Evolutionary conservation across 1,140 invertebrate genomes (phyloP), one percentile per base, ranked within the genome.

Genomic region (Bombus balteatus): DNA sequence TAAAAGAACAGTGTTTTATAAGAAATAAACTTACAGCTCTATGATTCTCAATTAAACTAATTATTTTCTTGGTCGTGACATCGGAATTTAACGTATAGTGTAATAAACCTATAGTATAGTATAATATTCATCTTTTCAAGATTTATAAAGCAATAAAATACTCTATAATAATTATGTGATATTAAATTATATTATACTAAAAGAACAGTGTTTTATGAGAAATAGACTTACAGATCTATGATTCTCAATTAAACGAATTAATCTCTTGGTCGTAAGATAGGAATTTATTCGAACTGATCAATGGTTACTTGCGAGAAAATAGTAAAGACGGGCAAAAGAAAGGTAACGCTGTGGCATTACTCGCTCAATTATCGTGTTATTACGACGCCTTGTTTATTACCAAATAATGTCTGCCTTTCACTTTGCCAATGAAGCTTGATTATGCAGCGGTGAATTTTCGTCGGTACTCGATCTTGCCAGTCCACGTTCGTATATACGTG

Each of bases 341-440:
- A 37, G 47, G 47, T 12, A 47, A 59, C 6, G 34, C 37, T 10
- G 32, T 28, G 10, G 32, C 10, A 9, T 78, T n/a, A 25, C 9
- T 28, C 22, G 25, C n/a, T 28, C 12, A 28, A n/a, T 25, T 32
- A 37, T 80, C 18, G 41, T 34, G 32, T 70, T 57, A 81, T 71
- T 71, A 57, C 43, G 22, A 53, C 32, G 41, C 12, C 43, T 66
- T 57, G 65, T 81, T 81, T 81, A 71, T 81, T 71, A n/a, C 66
- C 32, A 32, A 39, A 53, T 81, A 81, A 81, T 81, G 13, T 25
- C 59, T 37, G 43, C 62, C 66, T 80, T 80, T 80, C 78, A 80
- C 78, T 70, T 37, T 10, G n/a, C 12, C 47, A 68, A 81, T 8
- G 65, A 71, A 53, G 39, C 25, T 39, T 68, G 39, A 81, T 70